These are phyloP conservation scores for Chrysomallon squamiferum DNA, from an alignment of 1,140 invertebrate species.

Conservation along the genomic window DNA sequence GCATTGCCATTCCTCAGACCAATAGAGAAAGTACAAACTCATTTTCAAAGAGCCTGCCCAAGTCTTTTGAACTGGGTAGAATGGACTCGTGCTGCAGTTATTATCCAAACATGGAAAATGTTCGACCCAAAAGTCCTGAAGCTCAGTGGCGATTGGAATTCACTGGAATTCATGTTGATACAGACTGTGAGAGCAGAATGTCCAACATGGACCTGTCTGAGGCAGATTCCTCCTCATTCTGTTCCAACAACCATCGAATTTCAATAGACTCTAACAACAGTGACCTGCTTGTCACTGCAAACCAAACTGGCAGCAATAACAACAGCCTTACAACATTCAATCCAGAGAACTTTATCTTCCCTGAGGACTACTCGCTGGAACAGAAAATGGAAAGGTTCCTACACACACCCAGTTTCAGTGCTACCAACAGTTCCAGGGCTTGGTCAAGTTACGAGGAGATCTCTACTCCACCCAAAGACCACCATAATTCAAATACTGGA, in stretches of 20 bases:
- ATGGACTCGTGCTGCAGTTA: background rate
- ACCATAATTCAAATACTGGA: slow-evolving; percentile 16
- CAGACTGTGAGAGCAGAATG: slow-evolving; percentile 33
- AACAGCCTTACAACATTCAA: background rate
- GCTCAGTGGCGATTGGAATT: slow-evolving; percentile 53
- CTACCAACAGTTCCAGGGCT: slow-evolving; percentile 14
- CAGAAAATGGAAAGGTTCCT: slow-evolving; percentile 22
- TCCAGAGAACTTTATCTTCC: slow-evolving; percentile 17
- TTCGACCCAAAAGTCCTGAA: slow-evolving; percentile 33
- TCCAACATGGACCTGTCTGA: background rate
- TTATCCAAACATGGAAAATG: slow-evolving; percentile 8
- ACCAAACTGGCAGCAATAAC: background rate
- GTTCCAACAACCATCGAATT: background rate
- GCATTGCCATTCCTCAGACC: background rate
- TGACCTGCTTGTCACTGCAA: background rate
- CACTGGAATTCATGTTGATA: slow-evolving; percentile 47
- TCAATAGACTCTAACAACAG: background rate
- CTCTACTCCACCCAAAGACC: slow-evolving; percentile 41
- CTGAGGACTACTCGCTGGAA: slow-evolving; percentile 12
- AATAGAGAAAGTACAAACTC: too few species aligned
- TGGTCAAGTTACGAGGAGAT: slow-evolving; percentile 59
- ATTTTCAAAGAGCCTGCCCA: too few species aligned
- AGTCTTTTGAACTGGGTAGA: slow-evolving; percentile 6
- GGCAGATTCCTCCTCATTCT: background rate
- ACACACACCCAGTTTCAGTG: slow-evolving; percentile 42